A percentile compares a stretch with the other conserved stretches of the same genome.
phyloP scores from a whole-genome alignment of 2,113 vertebrate genomes.

The Hymenochirus boettgeri region DNA sequence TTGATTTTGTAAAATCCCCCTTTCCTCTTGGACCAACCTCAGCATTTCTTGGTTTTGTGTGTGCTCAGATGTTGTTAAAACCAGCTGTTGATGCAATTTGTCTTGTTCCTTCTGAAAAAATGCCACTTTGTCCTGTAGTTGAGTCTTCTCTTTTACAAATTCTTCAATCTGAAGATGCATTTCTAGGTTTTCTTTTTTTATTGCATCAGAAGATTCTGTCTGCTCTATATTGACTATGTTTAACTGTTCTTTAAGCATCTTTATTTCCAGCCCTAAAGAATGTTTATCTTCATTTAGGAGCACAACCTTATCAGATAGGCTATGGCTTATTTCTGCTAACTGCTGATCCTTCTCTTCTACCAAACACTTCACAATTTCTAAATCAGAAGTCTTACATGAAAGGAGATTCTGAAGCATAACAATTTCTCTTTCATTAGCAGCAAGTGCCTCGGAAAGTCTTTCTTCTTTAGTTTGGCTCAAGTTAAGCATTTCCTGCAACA shows the following conservation, averaged over 20 bases:
- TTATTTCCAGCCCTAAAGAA: slow-evolving; percentile 68
- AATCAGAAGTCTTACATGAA: slow-evolving; percentile 58
- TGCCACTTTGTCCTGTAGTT: background rate
- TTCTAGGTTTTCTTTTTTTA: slow-evolving; percentile 33
- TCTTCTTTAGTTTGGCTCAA: slow-evolving; percentile 59
- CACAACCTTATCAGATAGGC: slow-evolving; percentile 81
- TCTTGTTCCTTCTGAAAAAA: slow-evolving; percentile 44
- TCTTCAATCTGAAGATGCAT: slow-evolving; percentile 15
- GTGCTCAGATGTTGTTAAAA: background rate
- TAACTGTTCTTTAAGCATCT: slow-evolving; percentile 73
- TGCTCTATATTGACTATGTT: slow-evolving; percentile 45
- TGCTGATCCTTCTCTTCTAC: slow-evolving; percentile 74
- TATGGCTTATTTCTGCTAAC: slow-evolving; percentile 72
- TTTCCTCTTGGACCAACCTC: slow-evolving; percentile 43
- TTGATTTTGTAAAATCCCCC: slow-evolving; percentile 13
- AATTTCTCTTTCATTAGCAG: slow-evolving; percentile 50
- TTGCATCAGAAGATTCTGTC: slow-evolving; percentile 43
- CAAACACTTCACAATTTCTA: slow-evolving; percentile 63
- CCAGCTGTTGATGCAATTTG: slow-evolving; percentile 8
- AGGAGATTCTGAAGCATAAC: slow-evolving; percentile 61
- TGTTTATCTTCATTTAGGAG: slow-evolving; percentile 83
- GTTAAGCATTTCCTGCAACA: slow-evolving; percentile 58
- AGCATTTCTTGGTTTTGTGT: background rate
- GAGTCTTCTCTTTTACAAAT: slow-evolving; percentile 11
- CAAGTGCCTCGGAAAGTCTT: slow-evolving; percentile 60